phyloP scores from a whole-genome alignment of 2,113 vertebrate species.

The Synchiropus splendidus region DNA sequence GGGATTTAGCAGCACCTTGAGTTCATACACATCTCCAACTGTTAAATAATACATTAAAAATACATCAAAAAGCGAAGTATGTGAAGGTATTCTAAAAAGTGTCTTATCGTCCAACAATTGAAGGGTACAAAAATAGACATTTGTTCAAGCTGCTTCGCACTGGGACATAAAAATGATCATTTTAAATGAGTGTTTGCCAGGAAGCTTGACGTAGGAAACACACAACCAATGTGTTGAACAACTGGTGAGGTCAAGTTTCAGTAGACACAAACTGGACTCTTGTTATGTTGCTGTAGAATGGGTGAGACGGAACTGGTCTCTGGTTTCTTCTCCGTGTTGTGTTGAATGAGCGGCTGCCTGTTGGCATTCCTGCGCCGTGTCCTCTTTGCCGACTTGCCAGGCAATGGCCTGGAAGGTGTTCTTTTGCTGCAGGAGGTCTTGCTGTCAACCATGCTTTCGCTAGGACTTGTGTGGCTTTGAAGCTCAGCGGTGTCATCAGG shows the following conservation, averaged over 20 bases:
- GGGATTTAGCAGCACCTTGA: slow-evolving; percentile 52
- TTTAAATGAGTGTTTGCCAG: too few relatives aligned
- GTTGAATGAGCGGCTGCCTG: slow-evolving; percentile 31
- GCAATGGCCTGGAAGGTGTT: slow-evolving; percentile 12
- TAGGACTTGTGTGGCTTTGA: slow-evolving; percentile 49
- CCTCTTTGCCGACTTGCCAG: slow-evolving; percentile 35
- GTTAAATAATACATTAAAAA: slow-evolving; percentile 25
- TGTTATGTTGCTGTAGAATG: slow-evolving; percentile 58
- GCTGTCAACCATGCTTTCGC: slow-evolving; percentile 22
- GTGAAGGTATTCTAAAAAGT: slow-evolving; percentile 8
- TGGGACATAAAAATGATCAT: too few relatives aligned
- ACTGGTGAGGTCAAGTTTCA: slow-evolving; percentile 34
- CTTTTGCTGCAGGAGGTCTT: slow-evolving; percentile 32
- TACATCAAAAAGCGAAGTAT: too few relatives aligned
- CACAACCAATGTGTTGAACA: too few relatives aligned
- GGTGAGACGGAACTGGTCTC: slow-evolving; percentile 44
- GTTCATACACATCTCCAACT: slow-evolving; percentile 33
- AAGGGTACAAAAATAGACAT: slow-evolving; percentile 58
- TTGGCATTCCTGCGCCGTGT: slow-evolving; percentile 32
- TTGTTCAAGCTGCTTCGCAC: slow-evolving; percentile 29
- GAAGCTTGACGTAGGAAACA: too few relatives aligned
- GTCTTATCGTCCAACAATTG: slow-evolving; percentile 20
- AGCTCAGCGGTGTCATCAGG: slow-evolving; percentile 62
- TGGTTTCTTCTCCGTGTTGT: slow-evolving; percentile 49
- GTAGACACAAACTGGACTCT: slow-evolving; percentile 61